These are phyloP conservation scores for Centrocercus urophasianus DNA, from an alignment of 2,113 vertebrate genomes.

Conservation along the genomic window DNA sequence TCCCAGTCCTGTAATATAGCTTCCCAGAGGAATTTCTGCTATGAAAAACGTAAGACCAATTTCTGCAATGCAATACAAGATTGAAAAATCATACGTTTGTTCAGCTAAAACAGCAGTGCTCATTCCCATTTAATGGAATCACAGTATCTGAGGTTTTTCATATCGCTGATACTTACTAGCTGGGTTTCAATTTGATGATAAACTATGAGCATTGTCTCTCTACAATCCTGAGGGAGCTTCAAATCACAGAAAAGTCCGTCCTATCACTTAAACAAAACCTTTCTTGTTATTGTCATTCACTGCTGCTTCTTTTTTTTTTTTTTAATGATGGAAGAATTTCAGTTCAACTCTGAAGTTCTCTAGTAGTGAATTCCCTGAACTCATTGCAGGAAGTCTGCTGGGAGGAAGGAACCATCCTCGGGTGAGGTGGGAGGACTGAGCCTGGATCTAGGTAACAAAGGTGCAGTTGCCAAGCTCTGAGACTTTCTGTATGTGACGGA, in stretches of 20 bases:
- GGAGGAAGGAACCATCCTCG: not conserved
- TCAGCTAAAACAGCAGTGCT: conserved; percentile 9
- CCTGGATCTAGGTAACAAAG: not conserved
- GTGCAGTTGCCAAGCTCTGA: not conserved
- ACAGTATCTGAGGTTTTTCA: conserved; percentile 1
- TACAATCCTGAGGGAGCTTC: conserved; percentile 10
- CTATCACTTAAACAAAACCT: not conserved
- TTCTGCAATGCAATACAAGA: not conserved
- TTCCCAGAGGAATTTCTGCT: not conserved
- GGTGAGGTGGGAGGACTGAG: not conserved
- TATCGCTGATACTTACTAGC: conserved; percentile 33
- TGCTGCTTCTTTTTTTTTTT: not conserved
- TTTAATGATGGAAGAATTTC: not conserved
- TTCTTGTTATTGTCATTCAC: not conserved
- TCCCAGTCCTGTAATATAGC: not conserved
- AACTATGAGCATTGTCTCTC: conserved; percentile 24
- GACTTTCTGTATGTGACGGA: not conserved
- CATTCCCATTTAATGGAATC: conserved; percentile 16
- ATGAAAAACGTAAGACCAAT: not conserved
- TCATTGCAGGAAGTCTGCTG: not conserved
- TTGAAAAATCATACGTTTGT: conserved; percentile 2
- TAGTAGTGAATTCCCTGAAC: not conserved
- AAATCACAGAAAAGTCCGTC: conserved; percentile 17
- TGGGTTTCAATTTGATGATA: conserved; percentile 24
- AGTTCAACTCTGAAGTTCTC: not conserved